Evolutionary conservation across 2,888 invertebrate species (phyloP).

Genomic region (Eretmocerus hayati): DNA sequence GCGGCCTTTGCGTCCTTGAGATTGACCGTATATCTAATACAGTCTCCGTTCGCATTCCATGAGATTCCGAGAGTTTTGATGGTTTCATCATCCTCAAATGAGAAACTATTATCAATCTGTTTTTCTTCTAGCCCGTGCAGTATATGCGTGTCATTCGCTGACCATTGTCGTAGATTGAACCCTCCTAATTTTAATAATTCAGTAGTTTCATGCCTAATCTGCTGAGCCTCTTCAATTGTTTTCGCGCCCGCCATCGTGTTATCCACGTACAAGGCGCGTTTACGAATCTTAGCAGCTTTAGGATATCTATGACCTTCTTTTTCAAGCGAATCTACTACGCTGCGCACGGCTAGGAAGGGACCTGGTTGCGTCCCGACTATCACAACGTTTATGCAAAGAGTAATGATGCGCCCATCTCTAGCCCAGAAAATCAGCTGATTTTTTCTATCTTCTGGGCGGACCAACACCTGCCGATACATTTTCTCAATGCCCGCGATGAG

Average conservation of each 20-base stretch:
- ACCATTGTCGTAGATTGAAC: constrained; percentile 5
- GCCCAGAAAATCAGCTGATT: constrained; percentile 2
- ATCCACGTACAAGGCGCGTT: constrained; percentile 4
- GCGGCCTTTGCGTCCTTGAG: too few species aligned
- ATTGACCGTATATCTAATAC: background rate
- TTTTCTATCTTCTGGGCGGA: background rate
- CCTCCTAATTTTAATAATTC: constrained; percentile 1
- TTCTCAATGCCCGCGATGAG: constrained; percentile 2
- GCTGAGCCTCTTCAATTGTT: background rate
- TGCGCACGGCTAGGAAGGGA: background rate
- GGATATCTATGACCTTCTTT: constrained; percentile 2
- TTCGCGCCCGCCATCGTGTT: constrained; percentile 1
- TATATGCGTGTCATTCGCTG: constrained; percentile 1
- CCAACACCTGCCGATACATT: constrained; percentile 4
- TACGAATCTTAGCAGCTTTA: background rate
- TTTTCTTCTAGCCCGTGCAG: background rate
- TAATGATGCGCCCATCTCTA: background rate
- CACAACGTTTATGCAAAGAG: background rate
- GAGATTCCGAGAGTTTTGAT: background rate
- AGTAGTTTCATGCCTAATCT: background rate
- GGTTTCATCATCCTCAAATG: constrained; percentile 5
- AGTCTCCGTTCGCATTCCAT: background rate
- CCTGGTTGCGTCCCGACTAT: constrained; percentile 1
- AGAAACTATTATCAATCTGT: background rate
- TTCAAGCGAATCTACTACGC: background rate